Evolutionary conservation across 2,797 vertebrate genomes (phyloP).

Genomic region (Benthosema pterotum): DNA sequence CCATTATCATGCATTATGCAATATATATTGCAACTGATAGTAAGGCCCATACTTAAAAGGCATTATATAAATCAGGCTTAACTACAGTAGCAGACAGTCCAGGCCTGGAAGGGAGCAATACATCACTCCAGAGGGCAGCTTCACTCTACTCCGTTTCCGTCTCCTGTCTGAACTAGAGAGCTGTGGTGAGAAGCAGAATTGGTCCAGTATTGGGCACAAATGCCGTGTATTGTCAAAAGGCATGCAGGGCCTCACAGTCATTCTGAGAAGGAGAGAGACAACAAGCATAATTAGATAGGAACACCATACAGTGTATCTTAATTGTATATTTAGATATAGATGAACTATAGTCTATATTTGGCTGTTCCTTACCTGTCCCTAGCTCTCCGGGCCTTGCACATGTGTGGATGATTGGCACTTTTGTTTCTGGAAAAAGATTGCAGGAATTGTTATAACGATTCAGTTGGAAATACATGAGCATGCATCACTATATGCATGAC

Average conservation of each 20-base stretch:
- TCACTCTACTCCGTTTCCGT: background rate
- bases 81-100: background rate
- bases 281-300: background rate
- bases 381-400: conserved; percentile 74
- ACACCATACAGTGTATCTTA: background rate
- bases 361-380: conserved; percentile 82
- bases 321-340: background rate
- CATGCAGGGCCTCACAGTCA: conserved; percentile 67
- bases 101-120: background rate
- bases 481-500: too few relatives aligned
- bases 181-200: conserved; percentile 70
- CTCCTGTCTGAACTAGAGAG: background rate
- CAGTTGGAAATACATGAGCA: too few relatives aligned
- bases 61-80: background rate
- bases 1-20: too few relatives aligned
- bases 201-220: conserved; percentile 79
- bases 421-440: conserved; percentile 61
- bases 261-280: conserved; percentile 77
- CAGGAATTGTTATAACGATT: too few relatives aligned
- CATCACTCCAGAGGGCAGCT: background rate
- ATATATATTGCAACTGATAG: too few relatives aligned
- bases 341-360: too few relatives aligned
- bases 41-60: background rate
- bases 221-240: conserved; percentile 62
- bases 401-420: conserved; percentile 76